Conservation (phyloP, 2,888 invertebrate genomes). For the Drosophila cyrtoloma region DNA sequence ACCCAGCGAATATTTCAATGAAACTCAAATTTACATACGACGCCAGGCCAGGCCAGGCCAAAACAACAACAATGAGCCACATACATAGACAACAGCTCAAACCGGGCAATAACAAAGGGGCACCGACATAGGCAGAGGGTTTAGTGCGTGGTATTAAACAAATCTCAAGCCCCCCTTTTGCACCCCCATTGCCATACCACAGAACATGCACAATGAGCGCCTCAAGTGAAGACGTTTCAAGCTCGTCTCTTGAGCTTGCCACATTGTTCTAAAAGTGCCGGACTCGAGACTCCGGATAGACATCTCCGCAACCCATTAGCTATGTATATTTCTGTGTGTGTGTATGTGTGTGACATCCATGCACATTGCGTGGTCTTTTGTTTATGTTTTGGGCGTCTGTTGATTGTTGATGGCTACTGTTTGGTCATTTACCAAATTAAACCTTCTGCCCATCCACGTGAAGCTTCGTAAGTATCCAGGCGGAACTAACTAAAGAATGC, state of each 20-base stretch:
- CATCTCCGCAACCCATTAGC: constrained; percentile 49
- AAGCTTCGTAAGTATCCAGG: constrained; percentile 56
- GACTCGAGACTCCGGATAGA: constrained; percentile 34
- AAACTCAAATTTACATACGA: constrained; percentile 68
- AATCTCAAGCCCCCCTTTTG: constrained; percentile 28
- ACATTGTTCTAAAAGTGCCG: constrained; percentile 62
- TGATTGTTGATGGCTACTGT: constrained; percentile 62
- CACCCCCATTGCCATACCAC: background rate
- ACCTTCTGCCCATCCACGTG: constrained; percentile 41
- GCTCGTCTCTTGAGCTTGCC: constrained; percentile 42
- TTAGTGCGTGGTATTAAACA: constrained; percentile 67
- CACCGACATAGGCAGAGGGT: constrained; percentile 55
- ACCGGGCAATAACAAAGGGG: constrained; percentile 62
- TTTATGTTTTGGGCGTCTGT: constrained; percentile 61
- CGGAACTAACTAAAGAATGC: constrained; percentile 52
- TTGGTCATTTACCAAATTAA: constrained; percentile 74
- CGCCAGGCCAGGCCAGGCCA: constrained; percentile 35
- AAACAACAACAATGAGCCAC: constrained; percentile 34
- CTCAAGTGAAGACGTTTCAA: constrained; percentile 65
- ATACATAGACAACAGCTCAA: constrained; percentile 40
- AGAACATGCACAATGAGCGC: constrained; percentile 70
- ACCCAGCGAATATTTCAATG: constrained; percentile 56
- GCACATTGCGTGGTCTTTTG: constrained; percentile 68
- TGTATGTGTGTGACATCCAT: constrained; percentile 4
- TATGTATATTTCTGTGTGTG: constrained; percentile 17